Base-by-base conservation (phyloP, 92 coral and sea anemone genomes). In the Porites divaricata region DNA sequence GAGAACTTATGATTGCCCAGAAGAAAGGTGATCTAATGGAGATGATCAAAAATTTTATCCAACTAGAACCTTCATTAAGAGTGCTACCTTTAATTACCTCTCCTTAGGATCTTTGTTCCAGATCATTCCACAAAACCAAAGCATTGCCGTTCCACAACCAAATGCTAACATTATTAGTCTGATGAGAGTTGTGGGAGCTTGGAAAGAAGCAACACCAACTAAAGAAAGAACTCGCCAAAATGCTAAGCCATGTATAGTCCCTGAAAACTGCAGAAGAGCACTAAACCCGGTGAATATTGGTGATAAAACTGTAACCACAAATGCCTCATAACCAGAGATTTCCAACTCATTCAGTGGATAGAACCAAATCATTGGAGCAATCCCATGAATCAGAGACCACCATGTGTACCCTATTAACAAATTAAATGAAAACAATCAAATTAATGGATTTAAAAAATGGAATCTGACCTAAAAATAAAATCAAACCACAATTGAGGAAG, bases 291-390 rank as follows among this genome's bases (percentile, higher is more conserved):
- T 88, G 21, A 96, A 76, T 23, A 92, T 64, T 25, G 99, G 99
- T 20, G 99, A 90, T 10, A 96, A 87, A 41, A 95, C 91, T 15
- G 94, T 91, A 2, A 87, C 52, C 17, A 90, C 98, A 89, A 96
- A 96, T 23, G 95, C 94, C 69, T 96, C 99, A 54, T 96, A 96
- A 74, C 99, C 99, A 9, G 99, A 90, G 53, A 96, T 96, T 86
- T 94, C 99, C 63, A 96, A 94, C 26, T 94, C 99, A 78, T 96
- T 96, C 63, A 96, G 85, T 23, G 99, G 99, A 79, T 90, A 96
- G 76, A 96, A 96, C 99, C 99, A 96, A 51, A 96, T 96, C 98
- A 96, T 94, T 50, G 98, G 95, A 19, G 95, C 95, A 78, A 96
- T 91, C 12, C 91, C 95, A 85, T 90, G 90, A 50, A 94, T 66